Percentiles rank a stretch among this genome's conserved stretches.
Conservation (phyloP, 2,888 invertebrate species). For the Ditylenchus weischeri region DNA sequence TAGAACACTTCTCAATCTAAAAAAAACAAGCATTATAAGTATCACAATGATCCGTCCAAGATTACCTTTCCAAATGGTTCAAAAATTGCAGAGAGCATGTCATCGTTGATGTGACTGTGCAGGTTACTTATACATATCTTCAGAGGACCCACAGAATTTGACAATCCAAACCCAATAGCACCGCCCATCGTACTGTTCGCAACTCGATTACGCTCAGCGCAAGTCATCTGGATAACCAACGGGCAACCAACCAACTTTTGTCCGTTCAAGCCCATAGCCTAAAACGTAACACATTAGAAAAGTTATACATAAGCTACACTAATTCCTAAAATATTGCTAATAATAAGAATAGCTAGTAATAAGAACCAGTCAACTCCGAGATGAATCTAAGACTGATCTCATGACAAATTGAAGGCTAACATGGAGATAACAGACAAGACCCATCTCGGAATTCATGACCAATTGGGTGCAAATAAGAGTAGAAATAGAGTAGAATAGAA, state of each 20-base stretch:
- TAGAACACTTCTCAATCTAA: slow-evolving; percentile 80
- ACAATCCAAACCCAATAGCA: slow-evolving; percentile 60
- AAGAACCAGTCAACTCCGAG: not conserved
- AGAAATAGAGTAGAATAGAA: not conserved
- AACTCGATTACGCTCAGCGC: slow-evolving; percentile 72
- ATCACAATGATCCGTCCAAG: too few relatives aligned
- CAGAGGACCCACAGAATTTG: slow-evolving; percentile 71
- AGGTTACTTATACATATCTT: slow-evolving; percentile 92
- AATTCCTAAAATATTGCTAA: not conserved
- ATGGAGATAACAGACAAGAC: slow-evolving; percentile 16
- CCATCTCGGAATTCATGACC: slow-evolving; percentile 9
- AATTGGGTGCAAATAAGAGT: not conserved
- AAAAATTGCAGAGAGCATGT: slow-evolving; percentile 95
- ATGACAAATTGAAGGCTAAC: slow-evolving; percentile 9
- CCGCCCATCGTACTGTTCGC: slow-evolving; percentile 58
- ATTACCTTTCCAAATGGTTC: slow-evolving; percentile 65
- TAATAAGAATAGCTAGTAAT: not conserved
- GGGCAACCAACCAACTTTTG: slow-evolving; percentile 92
- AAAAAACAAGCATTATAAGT: not conserved
- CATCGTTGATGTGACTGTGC: slow-evolving; percentile 97
- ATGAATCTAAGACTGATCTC: slow-evolving; percentile 24
- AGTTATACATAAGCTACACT: too few relatives aligned
- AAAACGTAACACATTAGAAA: slow-evolving; percentile 53
- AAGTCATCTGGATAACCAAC: slow-evolving; percentile 95
- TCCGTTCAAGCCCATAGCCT: slow-evolving; percentile 90